These are phyloP conservation scores for Sinodicranocentrus sp. DNA, from an alignment of 2,888 invertebrate species.

Conservation along the genomic window DNA sequence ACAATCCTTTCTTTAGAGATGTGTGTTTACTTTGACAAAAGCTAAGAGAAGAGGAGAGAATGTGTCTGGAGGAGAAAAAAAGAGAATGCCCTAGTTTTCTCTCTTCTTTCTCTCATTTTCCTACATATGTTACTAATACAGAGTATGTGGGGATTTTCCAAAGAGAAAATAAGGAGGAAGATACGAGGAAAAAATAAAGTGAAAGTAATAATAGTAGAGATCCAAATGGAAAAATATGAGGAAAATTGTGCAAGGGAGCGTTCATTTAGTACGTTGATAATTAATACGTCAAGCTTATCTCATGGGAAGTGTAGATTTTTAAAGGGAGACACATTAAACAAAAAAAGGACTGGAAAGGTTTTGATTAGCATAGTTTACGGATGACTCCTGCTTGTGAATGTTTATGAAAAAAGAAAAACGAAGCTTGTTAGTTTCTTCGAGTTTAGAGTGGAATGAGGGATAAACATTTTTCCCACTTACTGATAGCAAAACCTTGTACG, in stretches of 20 bases:
- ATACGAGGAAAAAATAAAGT: constrained; percentile 5
- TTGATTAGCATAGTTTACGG: too few species aligned
- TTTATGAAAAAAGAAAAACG: too few species aligned
- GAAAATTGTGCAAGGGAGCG: too few species aligned
- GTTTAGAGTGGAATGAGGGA: constrained; percentile 5
- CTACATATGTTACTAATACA: constrained; percentile 9
- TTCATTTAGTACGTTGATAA: too few species aligned
- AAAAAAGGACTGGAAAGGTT: too few species aligned
- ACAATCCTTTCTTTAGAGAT: background rate
- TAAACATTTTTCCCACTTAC: background rate
- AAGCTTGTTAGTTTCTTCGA: background rate
- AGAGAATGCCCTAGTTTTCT: background rate
- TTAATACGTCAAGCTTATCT: too few species aligned
- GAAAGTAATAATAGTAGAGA: constrained; percentile 11
- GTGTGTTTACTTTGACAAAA: background rate
- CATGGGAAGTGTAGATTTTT: too few species aligned
- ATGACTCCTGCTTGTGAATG: too few species aligned
- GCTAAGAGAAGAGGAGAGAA: too few species aligned
- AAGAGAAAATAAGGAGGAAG: constrained; percentile 5
- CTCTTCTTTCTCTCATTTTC: background rate
- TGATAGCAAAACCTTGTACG: too few species aligned
- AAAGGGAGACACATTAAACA: too few species aligned
- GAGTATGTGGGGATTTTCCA: background rate
- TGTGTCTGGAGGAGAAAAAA: background rate
- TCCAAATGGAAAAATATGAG: constrained; percentile 2